Base-by-base conservation (phyloP, 2,113 vertebrate genomes). In the Vulpes lagopus region DNA sequence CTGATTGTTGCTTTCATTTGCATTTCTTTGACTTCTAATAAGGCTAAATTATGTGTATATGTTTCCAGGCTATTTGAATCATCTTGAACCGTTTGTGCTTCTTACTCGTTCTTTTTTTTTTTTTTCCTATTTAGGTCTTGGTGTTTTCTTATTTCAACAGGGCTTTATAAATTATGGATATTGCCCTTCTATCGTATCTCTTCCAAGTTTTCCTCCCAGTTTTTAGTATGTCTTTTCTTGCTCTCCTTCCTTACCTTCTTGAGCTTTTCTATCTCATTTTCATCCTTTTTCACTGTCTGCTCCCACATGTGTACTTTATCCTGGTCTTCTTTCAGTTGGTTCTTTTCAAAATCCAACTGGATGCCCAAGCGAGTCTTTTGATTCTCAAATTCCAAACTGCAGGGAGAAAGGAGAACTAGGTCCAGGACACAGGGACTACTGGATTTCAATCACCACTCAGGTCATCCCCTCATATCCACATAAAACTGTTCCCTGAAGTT, bases 291-390 rank as follows among this genome's bases (percentile, higher is more conserved):
- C 81, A 99, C 99, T 0, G 99, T 99, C 98, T 99, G 99, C 93
- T 99, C 99, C 99, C 99, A 99, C 99, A 99, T 99, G 97, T 99
- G 99, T 43, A 99, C 99, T 98, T 99, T 99, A 98, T 99, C 99
- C 97, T 99, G 99, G 96, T 99, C 99, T 88, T 99, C 99, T 92
- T 99, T 99, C 87, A 99, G 98, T 97, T 99, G 99, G 97, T 99
- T 99, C 98, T 99, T 99, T 96, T 99, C 99, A 27, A 99, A 99
- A 98, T 99, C 99, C 90, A 99, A 91, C 95, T 99, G 99, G 97
- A 99, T 99, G 7, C 99, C 99, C 98, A 99, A 98, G 0, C 99
- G 99, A 23, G 99, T 99, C 98, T 99, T 99, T 98, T 99, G 99
- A 96, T 99, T 99, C 98, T 99, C 99, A 98, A 99, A 99, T 96